Percentiles rank a stretch among this genome's conserved stretches.
Conservation (phyloP, 2,888 invertebrate genomes). For the Dorcus hopei region DNA sequence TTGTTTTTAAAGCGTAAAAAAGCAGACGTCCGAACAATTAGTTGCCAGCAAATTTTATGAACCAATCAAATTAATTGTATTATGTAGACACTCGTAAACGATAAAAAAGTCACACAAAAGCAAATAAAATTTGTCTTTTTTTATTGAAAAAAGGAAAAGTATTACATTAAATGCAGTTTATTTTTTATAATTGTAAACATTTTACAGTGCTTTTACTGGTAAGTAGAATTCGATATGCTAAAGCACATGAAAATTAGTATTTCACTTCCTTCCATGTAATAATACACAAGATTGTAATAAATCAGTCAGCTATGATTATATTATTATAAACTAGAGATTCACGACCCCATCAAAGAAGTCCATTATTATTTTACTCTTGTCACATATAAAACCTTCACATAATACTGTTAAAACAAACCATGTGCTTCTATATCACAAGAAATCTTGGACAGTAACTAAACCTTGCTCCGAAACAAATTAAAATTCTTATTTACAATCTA, state of each 20-base stretch:
- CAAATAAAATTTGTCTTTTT: constrained; percentile 2
- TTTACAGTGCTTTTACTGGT: constrained; percentile 30
- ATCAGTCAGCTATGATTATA: constrained; percentile 22
- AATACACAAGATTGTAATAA: constrained; percentile 27
- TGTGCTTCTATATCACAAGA: constrained; percentile 32
- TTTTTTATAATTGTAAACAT: constrained; percentile 33
- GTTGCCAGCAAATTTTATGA: too few species aligned
- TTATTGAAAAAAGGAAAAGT: constrained; percentile 18
- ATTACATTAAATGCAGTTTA: constrained; percentile 35
- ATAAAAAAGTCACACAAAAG: too few species aligned
- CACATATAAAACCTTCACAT: constrained; percentile 20
- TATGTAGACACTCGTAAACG: too few species aligned
- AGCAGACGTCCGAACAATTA: too few species aligned
- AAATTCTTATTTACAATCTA: constrained; percentile 26
- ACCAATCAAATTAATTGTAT: too few species aligned
- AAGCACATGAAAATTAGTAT: constrained; percentile 31
- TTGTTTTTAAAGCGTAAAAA: too few species aligned
- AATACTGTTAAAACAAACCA: constrained; percentile 31
- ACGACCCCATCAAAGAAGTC: constrained; percentile 19
- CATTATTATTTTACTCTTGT: constrained; percentile 15
- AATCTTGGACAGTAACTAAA: constrained; percentile 29
- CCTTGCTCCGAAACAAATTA: constrained; percentile 25
- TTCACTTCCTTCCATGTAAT: constrained; percentile 25
- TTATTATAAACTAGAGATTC: constrained; percentile 27
- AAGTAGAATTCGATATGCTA: constrained; percentile 30